Base-by-base conservation (phyloP, 1,140 invertebrate genomes). In the Antheraea pernyi region DNA sequence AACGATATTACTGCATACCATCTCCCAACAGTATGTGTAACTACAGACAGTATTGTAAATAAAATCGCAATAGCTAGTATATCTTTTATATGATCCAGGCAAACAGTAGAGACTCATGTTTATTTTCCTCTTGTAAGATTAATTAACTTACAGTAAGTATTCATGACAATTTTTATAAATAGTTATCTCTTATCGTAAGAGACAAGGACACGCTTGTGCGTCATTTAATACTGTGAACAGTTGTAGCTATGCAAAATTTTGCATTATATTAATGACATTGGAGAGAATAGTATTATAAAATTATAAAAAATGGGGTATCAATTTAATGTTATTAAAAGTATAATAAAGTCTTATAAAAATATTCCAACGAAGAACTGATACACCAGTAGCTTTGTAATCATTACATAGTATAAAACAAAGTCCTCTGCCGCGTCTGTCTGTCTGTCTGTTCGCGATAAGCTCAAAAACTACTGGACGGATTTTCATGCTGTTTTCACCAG, bases 151-250 rank as follows among this genome's bases (percentile, higher is more conserved):
- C 19, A 61, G n/a, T 46, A 48, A 19, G 39, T 53, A 53, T 48
- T 67, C 65, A 18, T 59, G 65, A 19, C 19, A 59, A 16, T 67
- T 67, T 69, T 79, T 79, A 82, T 84, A 79, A 85, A 86, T 86
- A 87, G 79, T 79, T 62, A 75, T 82, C 75, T 81, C 80, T 85
- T 87, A 87, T 87, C 85, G 80, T 75, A 68, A 66, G 76, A 78
- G 78, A 74, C 86, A 84, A 88, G 86, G 86, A 86, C 86, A 79
- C 78, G 77, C 72, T 77, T 53, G 78, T 69, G 81, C 60, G 19
- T 61, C 19, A 30, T 10, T 30, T 61, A 6, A 22, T 61, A 53
- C 6, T 0, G 46, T 53, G 46, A 53, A n/a, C 0, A 11, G 46
- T 53, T 53, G 46, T 53, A 53, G 16, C 16, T 53, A 53, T 53